Evolutionary conservation across 2,113 vertebrate species (phyloP), one percentile per base, ranked within the genome.

Genomic region (Lutjanus erythropterus): DNA sequence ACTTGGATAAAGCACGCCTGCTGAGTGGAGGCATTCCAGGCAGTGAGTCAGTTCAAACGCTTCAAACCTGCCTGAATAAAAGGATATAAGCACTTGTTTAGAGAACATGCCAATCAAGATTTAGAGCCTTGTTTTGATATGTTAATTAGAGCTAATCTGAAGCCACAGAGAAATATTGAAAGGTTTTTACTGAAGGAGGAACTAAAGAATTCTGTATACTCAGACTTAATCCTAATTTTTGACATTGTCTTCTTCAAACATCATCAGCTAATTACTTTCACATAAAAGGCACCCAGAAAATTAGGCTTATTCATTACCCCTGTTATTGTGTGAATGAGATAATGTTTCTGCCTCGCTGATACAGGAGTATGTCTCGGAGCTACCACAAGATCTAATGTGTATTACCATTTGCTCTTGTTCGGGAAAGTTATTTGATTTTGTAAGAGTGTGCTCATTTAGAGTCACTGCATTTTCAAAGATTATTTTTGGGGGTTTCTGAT

Each of bases 11-110:
- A 70, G 77, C 71, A 52, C 5, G 42, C 85, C 78, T 83, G 86
- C 90, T 90, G 90, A 86, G 86, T 64, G 73, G 64, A 88, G 78
- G 76, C 85, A 65, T 91, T 91, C 72, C 81, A 86, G 42, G 21
- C 84, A 23, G 35, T 37, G 80, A 88, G 35, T 84, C 74, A 41
- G 58, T 83, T 81, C 44, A 86, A 86, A 90, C 83, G 86, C 77
- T 73, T 89, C 58, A 79, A 60, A 88, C 84, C 71, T 80, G 65
- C 73, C 77, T 75, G 67, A 79, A 74, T 87, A 66, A 81, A 87
- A 78, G 64, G 65, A 60, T 79, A 37, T 69, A 64, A 75, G 76
- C 80, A 67, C 49, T 73, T 85, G 81, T 91, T 86, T 76, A 55
- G 79, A 67, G 81, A 85, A 80, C 86, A 64, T 71, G 89, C 53